These are phyloP conservation scores for Zeuzera pyrina DNA, from an alignment of 2,888 invertebrate species.

Conservation along the genomic window DNA sequence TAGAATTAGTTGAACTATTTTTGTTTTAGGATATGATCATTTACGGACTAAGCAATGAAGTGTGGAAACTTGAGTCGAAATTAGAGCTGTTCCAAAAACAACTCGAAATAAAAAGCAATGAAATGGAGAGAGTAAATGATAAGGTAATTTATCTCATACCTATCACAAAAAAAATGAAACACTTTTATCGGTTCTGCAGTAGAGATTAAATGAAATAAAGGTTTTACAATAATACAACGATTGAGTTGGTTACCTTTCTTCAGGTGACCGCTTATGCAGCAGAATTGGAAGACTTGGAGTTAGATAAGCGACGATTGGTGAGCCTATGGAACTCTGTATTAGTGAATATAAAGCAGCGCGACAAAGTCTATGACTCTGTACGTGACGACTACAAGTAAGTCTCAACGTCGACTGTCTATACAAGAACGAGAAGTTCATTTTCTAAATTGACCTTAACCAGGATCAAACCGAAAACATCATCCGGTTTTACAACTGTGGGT, in stretches of 20 bases:
- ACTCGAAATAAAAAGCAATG: slow-evolving; percentile 75
- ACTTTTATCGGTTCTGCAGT: not conserved
- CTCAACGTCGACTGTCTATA: no score
- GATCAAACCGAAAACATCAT: no score
- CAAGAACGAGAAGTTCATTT: no score
- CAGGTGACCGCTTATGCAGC: slow-evolving; percentile 79
- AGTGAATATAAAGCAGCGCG: slow-evolving; percentile 78
- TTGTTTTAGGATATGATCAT: slow-evolving; percentile 75
- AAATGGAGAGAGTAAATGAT: slow-evolving; percentile 70
- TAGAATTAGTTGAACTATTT: no score
- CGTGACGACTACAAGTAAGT: slow-evolving; percentile 68
- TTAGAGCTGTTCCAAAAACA: slow-evolving; percentile 77
- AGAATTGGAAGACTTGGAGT: slow-evolving; percentile 80
- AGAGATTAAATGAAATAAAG: not conserved
- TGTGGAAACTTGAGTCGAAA: slow-evolving; percentile 79
- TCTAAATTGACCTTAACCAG: no score
- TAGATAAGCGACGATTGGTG: slow-evolving; percentile 79
- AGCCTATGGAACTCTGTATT: slow-evolving; percentile 84
- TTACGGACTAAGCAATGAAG: slow-evolving; percentile 78
- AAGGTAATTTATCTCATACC: no score
- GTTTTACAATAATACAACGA: not conserved
- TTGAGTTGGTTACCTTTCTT: not conserved
- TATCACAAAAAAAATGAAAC: not conserved
- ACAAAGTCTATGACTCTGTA: slow-evolving; percentile 76
- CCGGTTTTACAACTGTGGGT: no score